Base-by-base conservation (phyloP, 2,888 invertebrate species). In the Chesias legatella region DNA sequence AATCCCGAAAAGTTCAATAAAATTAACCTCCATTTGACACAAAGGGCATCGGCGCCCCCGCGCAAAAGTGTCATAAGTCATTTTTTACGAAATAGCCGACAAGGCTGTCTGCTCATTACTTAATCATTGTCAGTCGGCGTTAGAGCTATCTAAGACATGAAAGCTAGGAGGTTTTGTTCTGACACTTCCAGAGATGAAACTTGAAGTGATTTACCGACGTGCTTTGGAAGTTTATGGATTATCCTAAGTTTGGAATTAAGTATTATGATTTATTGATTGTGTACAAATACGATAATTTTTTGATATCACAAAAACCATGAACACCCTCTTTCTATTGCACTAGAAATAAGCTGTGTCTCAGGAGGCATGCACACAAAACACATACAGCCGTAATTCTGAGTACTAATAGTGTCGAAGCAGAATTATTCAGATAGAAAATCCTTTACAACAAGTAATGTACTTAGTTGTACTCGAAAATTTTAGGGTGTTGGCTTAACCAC, bases 201-300 rank as follows among this genome's bases (percentile, higher is more conserved):
- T 65, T 54, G 48, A 54, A 60, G 52, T 71, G 73, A 77, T 76
- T 70, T 70, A 73, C 75, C 55, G 58, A 48, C 51, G 51, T 60
- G 51, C 66, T 56, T 41, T 41, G 29, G 34, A 43, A 46, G 41
- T 43, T 44, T 40, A 25, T 13, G 35, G 45, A 40, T 45, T 45
- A 45, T 3, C 33, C 26, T 25, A 36, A 40, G 30, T 33, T 43
- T 17, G 7, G 29, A 32, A 40, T 34, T 44, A 13, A 33, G 31
- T 21, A 23, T 29, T 24, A 32, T 23, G 17, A n/a, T n/a, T n/a
- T n/a, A n/a, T n/a, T n/a, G n/a, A n/a, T n/a, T n/a, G n/a, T n/a
- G n/a, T n/a, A n/a, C n/a, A n/a, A n/a, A n/a, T n/a, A n/a, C n/a
- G n/a, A n/a, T n/a, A n/a, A n/a, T n/a, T n/a, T n/a, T n/a, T n/a